phyloP scores from a whole-genome alignment of 1,140 invertebrate species.

The Odontomachus brunneus region DNA sequence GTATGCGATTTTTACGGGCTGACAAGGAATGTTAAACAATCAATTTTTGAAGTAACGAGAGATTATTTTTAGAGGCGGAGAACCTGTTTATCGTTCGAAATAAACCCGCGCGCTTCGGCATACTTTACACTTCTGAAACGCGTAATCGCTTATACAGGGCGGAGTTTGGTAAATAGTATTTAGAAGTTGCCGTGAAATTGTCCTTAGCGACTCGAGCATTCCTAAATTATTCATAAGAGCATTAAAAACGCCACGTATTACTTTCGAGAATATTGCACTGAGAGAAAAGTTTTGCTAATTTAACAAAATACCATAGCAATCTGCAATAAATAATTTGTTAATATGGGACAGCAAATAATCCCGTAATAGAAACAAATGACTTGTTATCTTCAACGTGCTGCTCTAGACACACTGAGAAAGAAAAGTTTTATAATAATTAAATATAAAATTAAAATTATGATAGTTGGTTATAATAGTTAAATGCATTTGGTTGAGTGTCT shows the following conservation, averaged over 20 bases:
- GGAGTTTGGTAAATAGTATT: background rate
- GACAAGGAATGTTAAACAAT: background rate
- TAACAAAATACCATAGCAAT: too few species aligned
- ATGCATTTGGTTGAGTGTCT: too few species aligned
- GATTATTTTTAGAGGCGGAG: background rate
- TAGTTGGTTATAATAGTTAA: too few species aligned
- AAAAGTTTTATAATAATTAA: too few species aligned
- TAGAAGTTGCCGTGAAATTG: background rate
- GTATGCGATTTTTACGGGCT: conserved; percentile 8
- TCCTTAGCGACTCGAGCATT: background rate
- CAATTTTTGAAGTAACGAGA: background rate
- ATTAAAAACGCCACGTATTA: background rate
- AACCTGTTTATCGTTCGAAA: background rate
- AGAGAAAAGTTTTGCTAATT: too few species aligned
- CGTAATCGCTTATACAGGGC: background rate
- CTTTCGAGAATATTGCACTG: background rate
- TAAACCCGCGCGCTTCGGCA: background rate
- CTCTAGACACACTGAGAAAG: too few species aligned
- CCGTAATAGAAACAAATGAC: too few species aligned
- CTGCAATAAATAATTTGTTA: too few species aligned
- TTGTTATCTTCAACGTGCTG: too few species aligned
- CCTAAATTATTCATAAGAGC: background rate
- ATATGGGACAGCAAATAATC: too few species aligned
- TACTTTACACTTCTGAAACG: background rate
- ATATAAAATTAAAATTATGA: too few species aligned